Evolutionary conservation across 1,140 invertebrate genomes (phyloP), one percentile per base, ranked within the genome.

Genomic region (Conus betulinus): DNA sequence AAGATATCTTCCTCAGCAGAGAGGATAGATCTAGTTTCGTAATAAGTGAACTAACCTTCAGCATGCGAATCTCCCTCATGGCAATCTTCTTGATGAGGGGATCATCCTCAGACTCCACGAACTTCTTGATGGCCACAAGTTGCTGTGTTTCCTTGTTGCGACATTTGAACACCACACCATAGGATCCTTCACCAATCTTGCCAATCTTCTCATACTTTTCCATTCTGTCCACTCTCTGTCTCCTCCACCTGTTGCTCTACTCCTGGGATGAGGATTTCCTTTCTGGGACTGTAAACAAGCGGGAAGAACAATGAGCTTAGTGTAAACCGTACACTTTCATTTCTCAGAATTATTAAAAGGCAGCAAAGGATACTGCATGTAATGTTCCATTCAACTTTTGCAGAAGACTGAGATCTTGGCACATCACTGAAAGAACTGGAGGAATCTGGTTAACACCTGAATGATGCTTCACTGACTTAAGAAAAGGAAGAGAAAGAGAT

Each of bases 121-220:
- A 99, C 95, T 99, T 99, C 96, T 99, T 99, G 51, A 99, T 99
- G 20, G 99, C 99, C 20, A 99, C 99, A 76, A 99, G 96, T 93
- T 98, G 97, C 11, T 98, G 98, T 4, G 98, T 99, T 92, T 99
- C 99, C 91, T 98, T 96, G 95, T 99, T 99, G 79, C 98, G 97
- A 95, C 99, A 99, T 95, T 99, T 99, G 96, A 99, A 99, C 82
- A 99, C 99, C 88, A 99, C 97, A 13, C 99, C 99, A 95, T 99
- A 99, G 74, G 98, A 99, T 87, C 99, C 99, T 96, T 99, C 99
- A 88, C 99, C 99, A 71, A 99, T 97, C 93, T 99, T 99, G 79
- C 97, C 97, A 25, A 99, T 96, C 95, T 98, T 99, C 95, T 99
- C 99, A 96, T 99, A 99, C 88, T 99, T 97, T 95, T 99, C 99